Evolutionary conservation across 2,113 vertebrate species (phyloP).

Genomic region (Xiphophorus maculatus): DNA sequence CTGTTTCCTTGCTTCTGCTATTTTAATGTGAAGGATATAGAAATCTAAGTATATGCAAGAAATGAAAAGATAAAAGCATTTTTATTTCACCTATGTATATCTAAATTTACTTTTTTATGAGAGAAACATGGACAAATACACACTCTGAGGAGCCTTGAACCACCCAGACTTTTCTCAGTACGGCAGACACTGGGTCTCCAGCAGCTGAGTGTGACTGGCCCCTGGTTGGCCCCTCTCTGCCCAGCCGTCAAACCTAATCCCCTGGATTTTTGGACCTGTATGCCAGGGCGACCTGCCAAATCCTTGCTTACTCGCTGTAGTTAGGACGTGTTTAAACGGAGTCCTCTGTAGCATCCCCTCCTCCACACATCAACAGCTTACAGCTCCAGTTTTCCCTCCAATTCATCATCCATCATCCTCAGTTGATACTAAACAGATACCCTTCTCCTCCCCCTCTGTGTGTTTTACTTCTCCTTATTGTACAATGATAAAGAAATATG

Average conservation of each 20-base stretch:
- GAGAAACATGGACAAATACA: conserved; percentile 30
- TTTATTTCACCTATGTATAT: no score
- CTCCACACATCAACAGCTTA: conserved; percentile 25
- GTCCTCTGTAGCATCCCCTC: conserved; percentile 23
- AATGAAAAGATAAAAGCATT: no score
- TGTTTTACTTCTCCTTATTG: background rate
- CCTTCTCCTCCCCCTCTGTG: conserved; percentile 27
- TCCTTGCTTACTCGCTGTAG: conserved; percentile 67
- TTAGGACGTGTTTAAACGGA: conserved; percentile 68
- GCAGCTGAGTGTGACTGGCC: conserved; percentile 64
- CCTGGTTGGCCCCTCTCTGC: conserved; percentile 74
- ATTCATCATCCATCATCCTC: conserved; percentile 49
- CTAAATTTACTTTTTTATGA: background rate
- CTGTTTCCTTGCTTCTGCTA: no score
- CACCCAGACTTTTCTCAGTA: conserved; percentile 49
- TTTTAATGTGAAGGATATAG: no score
- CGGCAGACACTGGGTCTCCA: conserved; percentile 79
- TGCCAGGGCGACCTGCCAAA: conserved; percentile 72
- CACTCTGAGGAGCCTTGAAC: conserved; percentile 64
- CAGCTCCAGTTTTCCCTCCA: conserved; percentile 55
- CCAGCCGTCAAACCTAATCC: conserved; percentile 78
- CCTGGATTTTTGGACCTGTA: conserved; percentile 70
- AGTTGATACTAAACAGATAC: conserved; percentile 39
- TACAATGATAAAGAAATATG: background rate
- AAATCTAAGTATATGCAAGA: no score